Percentiles rank a stretch among this genome's conserved stretches.
Evolutionary conservation across 2,888 invertebrate species (phyloP).

Genomic region (Chrysotoxum bicinctum): DNA sequence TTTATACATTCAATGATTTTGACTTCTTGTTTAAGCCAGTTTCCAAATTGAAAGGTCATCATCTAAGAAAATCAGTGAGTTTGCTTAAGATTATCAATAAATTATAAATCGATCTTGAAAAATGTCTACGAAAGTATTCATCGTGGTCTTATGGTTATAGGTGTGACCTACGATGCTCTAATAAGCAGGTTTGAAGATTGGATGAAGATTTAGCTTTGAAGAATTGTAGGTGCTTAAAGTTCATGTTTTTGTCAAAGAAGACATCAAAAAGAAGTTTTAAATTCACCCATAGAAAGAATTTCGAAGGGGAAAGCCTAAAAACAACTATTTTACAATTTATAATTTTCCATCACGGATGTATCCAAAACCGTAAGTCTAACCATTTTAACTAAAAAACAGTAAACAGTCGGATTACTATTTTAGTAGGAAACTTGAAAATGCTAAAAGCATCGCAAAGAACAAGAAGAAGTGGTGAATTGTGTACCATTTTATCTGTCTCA

Average conservation of each 20-base stretch:
- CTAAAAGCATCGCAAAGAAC: no score
- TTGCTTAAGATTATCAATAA: background rate
- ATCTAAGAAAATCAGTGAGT: background rate
- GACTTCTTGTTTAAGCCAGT: background rate
- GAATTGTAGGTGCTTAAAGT: background rate
- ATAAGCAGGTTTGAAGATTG: no score
- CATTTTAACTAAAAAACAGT: no score
- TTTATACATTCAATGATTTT: constrained; percentile 21
- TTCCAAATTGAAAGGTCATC: background rate
- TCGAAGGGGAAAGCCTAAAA: no score
- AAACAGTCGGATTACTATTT: no score
- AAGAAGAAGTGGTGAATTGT: no score
- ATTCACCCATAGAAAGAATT: background rate
- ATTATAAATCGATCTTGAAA: no score
- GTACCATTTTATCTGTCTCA: no score
- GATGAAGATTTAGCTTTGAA: background rate
- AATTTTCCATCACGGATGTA: no score
- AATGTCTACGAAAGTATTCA: background rate
- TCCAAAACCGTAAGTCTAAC: no score
- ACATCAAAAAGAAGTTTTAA: background rate
- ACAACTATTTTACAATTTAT: background rate
- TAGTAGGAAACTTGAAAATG: no score
- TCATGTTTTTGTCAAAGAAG: background rate
- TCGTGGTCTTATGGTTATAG: background rate
- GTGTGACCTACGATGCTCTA: background rate